Base-by-base conservation (phyloP, 1,140 invertebrate species). In the Drosophila nasuta region DNA sequence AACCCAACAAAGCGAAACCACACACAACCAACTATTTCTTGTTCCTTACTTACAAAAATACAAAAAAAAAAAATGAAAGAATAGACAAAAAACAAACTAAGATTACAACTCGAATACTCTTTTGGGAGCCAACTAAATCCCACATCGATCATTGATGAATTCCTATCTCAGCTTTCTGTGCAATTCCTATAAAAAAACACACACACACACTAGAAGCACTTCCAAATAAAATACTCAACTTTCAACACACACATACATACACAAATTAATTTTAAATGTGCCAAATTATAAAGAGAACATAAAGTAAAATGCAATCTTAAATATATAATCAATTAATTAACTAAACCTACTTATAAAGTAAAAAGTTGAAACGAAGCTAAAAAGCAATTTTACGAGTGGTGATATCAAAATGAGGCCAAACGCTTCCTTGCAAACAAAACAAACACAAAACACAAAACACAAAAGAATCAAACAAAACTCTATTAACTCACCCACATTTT, bases 191-290 rank as follows among this genome's bases (percentile, higher is more conserved):
- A 77, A 67, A 59, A 51, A 79, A 74, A 68, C 60, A 73, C 46
- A 77, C 56, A 68, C 45, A 69, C 28, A 69, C 63, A 46, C 38
- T 73, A 60, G 66, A 69, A 81, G 77, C 85, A 89, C 75, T 81
- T 83, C 75, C 86, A 89, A 81, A 88, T 74, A 71, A 56, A 79
- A 89, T 85, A 89, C 85, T 89, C 81, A 87, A 88, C 30, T 57
- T 25, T 63, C 62, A 68, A 86, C 25, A 52, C 43, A 43, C 20
- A 59, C 33, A 72, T 33, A 72, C 38, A 82, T 46, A 73, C 65
- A 71, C 68, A 79, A 85, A 73, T 85, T 88, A 88, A 89, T 85
- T 89, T 89, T 89, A 85, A 90, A 89, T 89, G 85, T 89, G 85
- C 85, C 85, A 89, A 89, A 89, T 89, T 85, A 67, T 49, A 63